Percentiles rank a stretch among this genome's conserved stretches.
These are phyloP conservation scores for Gobio occitaniae DNA, from an alignment of 2,797 vertebrate species.

Conservation along the genomic window DNA sequence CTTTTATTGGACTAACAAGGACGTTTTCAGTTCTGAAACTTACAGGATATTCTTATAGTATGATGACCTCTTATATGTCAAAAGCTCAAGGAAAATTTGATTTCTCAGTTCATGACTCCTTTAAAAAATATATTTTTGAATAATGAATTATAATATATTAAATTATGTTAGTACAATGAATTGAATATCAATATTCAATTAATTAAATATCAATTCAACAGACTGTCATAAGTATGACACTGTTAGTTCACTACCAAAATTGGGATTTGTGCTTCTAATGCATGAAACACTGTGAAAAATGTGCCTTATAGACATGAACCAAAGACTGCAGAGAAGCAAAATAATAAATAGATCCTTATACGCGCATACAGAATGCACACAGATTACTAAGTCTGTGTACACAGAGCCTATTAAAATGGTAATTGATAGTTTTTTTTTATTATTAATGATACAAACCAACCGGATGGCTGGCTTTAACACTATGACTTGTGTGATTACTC, in stretches of 20 bases:
- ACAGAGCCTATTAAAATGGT: neutral
- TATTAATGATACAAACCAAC: constrained; percentile 5
- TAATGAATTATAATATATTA: neutral
- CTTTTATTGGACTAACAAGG: too few relatives aligned
- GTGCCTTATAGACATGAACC: constrained; percentile 7
- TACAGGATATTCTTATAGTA: too few relatives aligned
- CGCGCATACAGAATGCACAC: neutral
- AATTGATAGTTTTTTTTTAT: neutral
- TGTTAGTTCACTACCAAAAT: neutral
- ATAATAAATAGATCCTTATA: neutral
- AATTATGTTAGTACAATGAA: neutral
- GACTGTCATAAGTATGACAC: neutral
- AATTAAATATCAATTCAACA: neutral
- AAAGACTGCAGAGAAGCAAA: neutral
- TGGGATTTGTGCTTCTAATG: neutral
- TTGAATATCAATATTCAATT: neutral
- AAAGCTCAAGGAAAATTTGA: too few relatives aligned
- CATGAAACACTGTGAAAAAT: constrained; percentile 13
- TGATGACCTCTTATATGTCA: too few relatives aligned
- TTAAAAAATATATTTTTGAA: too few relatives aligned
- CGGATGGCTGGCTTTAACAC: neutral
- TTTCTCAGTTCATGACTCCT: too few relatives aligned
- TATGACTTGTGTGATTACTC: constrained; percentile 34
- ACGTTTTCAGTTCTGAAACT: too few relatives aligned
- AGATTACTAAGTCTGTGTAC: neutral